Evolutionary conservation across 2,113 vertebrate species (phyloP), one percentile per base, ranked within the genome.

Genomic region (Pseudopodoces humilis): DNA sequence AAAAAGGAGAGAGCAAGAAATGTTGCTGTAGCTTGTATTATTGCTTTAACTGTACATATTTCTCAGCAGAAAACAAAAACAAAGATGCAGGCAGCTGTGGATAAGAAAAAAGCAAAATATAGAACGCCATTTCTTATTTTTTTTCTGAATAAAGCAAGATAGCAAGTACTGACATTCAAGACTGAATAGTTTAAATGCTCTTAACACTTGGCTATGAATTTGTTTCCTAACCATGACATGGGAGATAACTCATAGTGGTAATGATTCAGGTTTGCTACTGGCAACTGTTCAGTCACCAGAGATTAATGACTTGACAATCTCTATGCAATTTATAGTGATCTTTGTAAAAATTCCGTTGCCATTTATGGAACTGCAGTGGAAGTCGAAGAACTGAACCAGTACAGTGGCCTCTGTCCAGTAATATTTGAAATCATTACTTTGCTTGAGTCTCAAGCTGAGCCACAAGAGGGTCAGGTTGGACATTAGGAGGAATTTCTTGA

Each of bases 31-130:
- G 52, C 56, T 55, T 67, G 76, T 70, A 74, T 65, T 93, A 95
- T 72, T 93, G 55, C 82, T 87, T 69, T 92, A 83, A 83, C 75
- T 5, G 2, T 65, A 83, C 27, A 50, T 80, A 69, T 20, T 85
- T 90, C 71, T 90, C 31, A 59, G 46, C 20, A 46, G 31, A 92
- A 91, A 92, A 82, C 41, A 62, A 60, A 93, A 80, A 50, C 52
- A 90, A 90, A 86, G 31, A 72, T 47, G 63, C 47, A 65, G 24
- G 31, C 64, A 86, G 55, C 41, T 64, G 49, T 3, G 15, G 39
- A 67, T 18, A 60, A 83, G 52, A 74, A 65, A 37, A 90, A 78
- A 63, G 43, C 27, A 67, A 94, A 92, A 89, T 7, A 15, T 17
- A 55, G 7, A 75, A 86, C 33, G 13, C 7, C 0, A 3, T 53